These are phyloP conservation scores for Scaeva pyrastri DNA, from an alignment of 2,888 invertebrate genomes.

Conservation along the genomic window DNA sequence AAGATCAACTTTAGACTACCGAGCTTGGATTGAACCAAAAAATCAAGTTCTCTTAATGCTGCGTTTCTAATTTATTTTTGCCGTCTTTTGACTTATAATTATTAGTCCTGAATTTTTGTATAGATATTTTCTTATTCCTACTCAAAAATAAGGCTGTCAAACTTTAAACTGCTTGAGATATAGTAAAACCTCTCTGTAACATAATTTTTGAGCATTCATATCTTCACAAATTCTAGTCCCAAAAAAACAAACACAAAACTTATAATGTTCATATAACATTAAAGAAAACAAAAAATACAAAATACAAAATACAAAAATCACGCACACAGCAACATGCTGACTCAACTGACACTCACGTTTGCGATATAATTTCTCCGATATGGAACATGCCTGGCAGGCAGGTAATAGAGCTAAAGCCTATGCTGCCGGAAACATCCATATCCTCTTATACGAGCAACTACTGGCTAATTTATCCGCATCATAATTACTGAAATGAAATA, in stretches of 20 bases:
- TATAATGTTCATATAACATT: not conserved
- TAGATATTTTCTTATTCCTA: no score
- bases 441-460: conserved; percentile 48
- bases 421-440: conserved; percentile 48
- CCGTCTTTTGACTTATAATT: no score
- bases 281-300: not conserved
- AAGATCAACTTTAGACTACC: no score
- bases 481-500: conserved; percentile 75
- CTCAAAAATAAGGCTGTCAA: no score
- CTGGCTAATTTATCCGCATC: conserved; percentile 72
- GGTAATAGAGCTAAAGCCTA: conserved; percentile 40
- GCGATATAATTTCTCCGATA: conserved; percentile 44
- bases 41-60: no score
- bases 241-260: not conserved
- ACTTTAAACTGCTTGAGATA: no score
- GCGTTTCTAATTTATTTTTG: no score
- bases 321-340: conserved; percentile 41
- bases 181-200: no score
- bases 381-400: conserved; percentile 45
- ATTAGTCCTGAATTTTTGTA: no score
- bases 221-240: no score
- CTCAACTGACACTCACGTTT: conserved; percentile 56
- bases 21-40: no score
- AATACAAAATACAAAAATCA: conserved; percentile 6
- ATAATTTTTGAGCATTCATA: not conserved